Evolutionary conservation across 2,888 invertebrate genomes (phyloP).

Genomic region (Drosophila melanosoma): DNA sequence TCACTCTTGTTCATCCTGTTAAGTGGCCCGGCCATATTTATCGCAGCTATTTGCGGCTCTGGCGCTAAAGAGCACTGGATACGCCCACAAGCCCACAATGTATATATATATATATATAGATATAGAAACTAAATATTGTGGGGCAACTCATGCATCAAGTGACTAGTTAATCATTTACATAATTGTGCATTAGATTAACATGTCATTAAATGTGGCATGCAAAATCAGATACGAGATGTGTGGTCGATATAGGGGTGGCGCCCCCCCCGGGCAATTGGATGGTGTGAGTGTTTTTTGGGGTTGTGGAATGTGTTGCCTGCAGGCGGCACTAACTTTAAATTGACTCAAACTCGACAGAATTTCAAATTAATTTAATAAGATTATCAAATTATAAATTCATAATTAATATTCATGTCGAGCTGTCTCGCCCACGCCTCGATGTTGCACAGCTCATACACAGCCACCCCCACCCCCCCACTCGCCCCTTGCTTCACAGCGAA

Average conservation of each 20-base stretch:
- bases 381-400: constrained; percentile 81
- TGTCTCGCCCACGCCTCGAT: constrained; percentile 33
- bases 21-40: constrained; percentile 58
- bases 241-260: constrained; percentile 9
- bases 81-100: constrained; percentile 27
- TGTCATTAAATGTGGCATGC: constrained; percentile 59
- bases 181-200: constrained; percentile 67
- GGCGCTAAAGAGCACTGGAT: constrained; percentile 43
- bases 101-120: neutral
- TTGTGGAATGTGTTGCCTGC: constrained; percentile 2
- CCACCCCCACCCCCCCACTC: neutral
- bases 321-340: constrained; percentile 70
- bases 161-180: constrained; percentile 48
- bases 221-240: constrained; percentile 44
- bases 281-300: neutral
- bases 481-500: constrained; percentile 1
- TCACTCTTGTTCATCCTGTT: constrained; percentile 8
- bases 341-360: constrained; percentile 76
- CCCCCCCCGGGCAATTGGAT: neutral
- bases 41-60: constrained; percentile 36
- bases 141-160: constrained; percentile 8
- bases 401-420: constrained; percentile 75
- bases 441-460: neutral
- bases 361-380: constrained; percentile 80
- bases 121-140: neutral